Evolutionary conservation across 92 coral and sea anemone species (phyloP), one percentile per base, ranked within the genome.

Genomic region (Porites rus): DNA sequence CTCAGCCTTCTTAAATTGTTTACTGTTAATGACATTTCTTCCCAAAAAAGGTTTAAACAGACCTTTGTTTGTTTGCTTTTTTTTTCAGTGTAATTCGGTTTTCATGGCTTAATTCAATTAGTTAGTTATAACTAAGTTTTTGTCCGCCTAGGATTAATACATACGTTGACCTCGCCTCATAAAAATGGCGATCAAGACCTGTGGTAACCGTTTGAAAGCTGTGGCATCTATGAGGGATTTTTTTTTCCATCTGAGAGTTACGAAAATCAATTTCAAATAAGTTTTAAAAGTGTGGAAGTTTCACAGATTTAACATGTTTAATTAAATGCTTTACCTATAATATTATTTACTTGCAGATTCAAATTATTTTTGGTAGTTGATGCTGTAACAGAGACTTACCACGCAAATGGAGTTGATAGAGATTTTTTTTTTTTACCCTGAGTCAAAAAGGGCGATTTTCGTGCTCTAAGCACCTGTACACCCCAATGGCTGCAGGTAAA

Each of bases 401-500:
- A 62, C 51, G 64, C 63, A 65, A 14, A 51, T 62, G 5, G 12
- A 80, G 10, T 59, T 19, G 73, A 72, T 82, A 72, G 73, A 8
- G 58, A 38, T 38, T 38, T 61, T 83, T 73, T 73, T 59, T 31
- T 67, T 13, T 65, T 28, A 59, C 10, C 17, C 2, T 20, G 72
- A 7, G 52, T 50, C 22, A 50, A 83, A 50, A 83, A 43, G 20
- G 43, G 73, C 80, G 73, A 72, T 74, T 71, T 38, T 28, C 72
- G 76, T 63, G 80, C 63, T 24, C 21, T 59, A 17, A 72, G 25
- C 87, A 83, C 80, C 87, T 83, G 87, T 83, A 72, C 73, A 53
- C 19, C 5, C 46, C 51, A 83, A 21, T 65, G 31, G 54, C 74
- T 20, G 65, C 50, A 60, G 11, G 74, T 74, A 83, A 83, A 83